phyloP scores from a whole-genome alignment of 2,888 invertebrate genomes.

The Lobophora halterata region DNA sequence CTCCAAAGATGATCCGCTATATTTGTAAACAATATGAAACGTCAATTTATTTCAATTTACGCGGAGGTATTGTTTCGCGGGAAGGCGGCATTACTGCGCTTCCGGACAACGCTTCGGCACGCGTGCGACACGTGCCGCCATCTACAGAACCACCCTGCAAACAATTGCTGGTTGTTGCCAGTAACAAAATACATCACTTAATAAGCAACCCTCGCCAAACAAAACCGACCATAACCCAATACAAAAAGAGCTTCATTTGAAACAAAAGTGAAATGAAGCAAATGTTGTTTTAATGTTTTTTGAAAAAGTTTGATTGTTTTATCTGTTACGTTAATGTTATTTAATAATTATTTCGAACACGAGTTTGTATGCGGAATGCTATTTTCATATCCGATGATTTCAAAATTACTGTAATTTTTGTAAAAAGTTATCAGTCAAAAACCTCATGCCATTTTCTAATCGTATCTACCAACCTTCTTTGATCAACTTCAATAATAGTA shows the following conservation, averaged over 20 bases:
- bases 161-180: constrained; percentile 58
- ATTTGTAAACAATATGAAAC: constrained; percentile 62
- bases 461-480: too few relatives aligned
- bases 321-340: constrained; percentile 68
- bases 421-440: constrained; percentile 52
- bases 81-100: constrained; percentile 65
- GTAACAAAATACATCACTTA: constrained; percentile 40
- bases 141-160: constrained; percentile 71
- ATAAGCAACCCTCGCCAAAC: constrained; percentile 1
- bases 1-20: constrained; percentile 54
- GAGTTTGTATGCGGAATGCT: constrained; percentile 56
- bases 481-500: too few relatives aligned
- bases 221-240: constrained; percentile 30
- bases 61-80: constrained; percentile 68
- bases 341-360: constrained; percentile 72
- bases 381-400: constrained; percentile 53
- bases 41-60: constrained; percentile 81
- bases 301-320: constrained; percentile 60
- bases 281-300: constrained; percentile 17
- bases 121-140: constrained; percentile 74
- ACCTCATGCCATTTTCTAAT: too few relatives aligned
- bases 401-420: constrained; percentile 56
- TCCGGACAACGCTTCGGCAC: constrained; percentile 73
- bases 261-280: neutral
- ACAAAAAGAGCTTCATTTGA: constrained; percentile 23